These are phyloP conservation scores for Peromyscus californicus DNA, from an alignment of 2,113 vertebrate genomes.

Conservation along the genomic window DNA sequence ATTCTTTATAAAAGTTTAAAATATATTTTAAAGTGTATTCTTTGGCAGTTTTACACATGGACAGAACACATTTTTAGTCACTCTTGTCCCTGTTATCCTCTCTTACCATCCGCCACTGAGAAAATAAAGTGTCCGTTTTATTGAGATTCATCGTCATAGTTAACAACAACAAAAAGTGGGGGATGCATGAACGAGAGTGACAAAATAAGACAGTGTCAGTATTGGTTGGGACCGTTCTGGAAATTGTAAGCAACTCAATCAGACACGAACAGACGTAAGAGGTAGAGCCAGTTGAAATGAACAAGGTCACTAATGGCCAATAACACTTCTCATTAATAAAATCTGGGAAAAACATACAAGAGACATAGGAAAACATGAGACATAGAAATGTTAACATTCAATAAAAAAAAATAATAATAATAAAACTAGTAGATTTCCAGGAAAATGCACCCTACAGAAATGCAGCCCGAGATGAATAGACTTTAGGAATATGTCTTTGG, in stretches of 20 bases:
- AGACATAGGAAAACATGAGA: too few relatives aligned
- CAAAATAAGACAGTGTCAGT: not conserved
- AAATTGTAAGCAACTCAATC: not conserved
- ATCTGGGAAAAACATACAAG: not conserved
- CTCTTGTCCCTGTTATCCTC: not conserved
- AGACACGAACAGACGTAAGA: not conserved
- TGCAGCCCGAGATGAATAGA: not conserved
- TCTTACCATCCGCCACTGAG: not conserved
- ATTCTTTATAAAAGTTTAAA: not conserved
- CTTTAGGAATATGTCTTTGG: not conserved
- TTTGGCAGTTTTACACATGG: not conserved
- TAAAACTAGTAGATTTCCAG: not conserved
- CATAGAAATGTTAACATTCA: not conserved
- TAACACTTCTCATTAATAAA: not conserved
- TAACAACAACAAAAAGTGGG: not conserved
- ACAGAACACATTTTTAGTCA: not conserved
- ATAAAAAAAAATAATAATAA: too few relatives aligned
- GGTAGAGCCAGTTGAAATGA: not conserved
- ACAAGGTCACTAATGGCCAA: not conserved
- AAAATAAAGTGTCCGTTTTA: not conserved
- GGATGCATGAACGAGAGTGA: not conserved
- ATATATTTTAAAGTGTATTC: not conserved
- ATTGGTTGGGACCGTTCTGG: not conserved
- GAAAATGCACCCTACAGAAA: not conserved
- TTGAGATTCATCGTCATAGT: not conserved